Evolutionary conservation across 1,140 invertebrate species (phyloP).

Genomic region (Cyclina sinensis): DNA sequence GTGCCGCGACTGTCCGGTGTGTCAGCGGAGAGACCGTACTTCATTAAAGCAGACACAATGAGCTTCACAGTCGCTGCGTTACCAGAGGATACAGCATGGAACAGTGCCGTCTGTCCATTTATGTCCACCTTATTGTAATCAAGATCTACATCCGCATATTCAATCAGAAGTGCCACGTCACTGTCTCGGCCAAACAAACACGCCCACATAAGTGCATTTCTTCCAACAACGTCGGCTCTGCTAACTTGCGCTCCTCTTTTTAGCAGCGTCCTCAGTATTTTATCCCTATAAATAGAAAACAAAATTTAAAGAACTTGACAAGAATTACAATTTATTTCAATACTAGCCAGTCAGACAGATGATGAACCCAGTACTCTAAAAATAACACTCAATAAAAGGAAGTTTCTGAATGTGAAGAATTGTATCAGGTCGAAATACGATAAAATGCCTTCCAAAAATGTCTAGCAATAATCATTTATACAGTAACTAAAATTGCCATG

Average conservation of each 20-base stretch:
- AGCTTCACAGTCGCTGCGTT: slow-evolving; percentile 74
- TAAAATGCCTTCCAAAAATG: too few species aligned
- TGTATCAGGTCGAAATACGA: too few species aligned
- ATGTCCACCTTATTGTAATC: slow-evolving; percentile 70
- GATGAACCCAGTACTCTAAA: too few species aligned
- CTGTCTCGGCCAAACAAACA: slow-evolving; percentile 71
- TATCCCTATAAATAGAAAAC: slow-evolving; percentile 30
- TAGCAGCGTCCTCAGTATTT: slow-evolving; percentile 69
- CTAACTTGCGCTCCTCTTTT: slow-evolving; percentile 66
- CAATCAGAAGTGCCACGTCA: slow-evolving; percentile 67
- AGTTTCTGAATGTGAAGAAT: too few species aligned
- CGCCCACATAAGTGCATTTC: slow-evolving; percentile 73
- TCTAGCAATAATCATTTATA: too few species aligned
- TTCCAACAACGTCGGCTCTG: slow-evolving; percentile 71
- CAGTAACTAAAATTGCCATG: too few species aligned
- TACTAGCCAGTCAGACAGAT: too few species aligned
- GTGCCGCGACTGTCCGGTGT: slow-evolving; percentile 65
- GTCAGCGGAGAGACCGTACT: slow-evolving; percentile 71
- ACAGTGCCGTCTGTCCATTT: slow-evolving; percentile 74
- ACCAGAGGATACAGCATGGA: slow-evolving; percentile 73
- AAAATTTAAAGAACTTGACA: background rate
- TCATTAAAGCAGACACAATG: slow-evolving; percentile 65
- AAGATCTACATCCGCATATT: slow-evolving; percentile 72
- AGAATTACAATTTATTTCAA: too few species aligned
- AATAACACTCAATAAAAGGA: too few species aligned